A percentile compares a stretch with the other conserved stretches of the same genome.
Conservation (phyloP, 1,140 invertebrate species). For the Drosophila nigromelanica region DNA sequence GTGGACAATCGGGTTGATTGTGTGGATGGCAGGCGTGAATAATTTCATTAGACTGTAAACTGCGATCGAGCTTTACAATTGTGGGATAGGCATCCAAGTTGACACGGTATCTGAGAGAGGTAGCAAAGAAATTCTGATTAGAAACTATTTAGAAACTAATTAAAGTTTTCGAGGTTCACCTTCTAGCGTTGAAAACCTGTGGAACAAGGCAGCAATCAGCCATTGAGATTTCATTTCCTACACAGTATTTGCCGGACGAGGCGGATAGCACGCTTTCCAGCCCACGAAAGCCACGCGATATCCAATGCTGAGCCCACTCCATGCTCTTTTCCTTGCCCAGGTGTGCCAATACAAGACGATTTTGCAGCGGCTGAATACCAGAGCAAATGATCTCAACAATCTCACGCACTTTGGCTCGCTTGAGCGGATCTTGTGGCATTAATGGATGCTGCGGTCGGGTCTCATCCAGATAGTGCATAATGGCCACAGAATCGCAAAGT, state of each 20-base stretch:
- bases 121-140: neutral
- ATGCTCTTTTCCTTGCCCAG: constrained; percentile 92
- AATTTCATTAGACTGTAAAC: constrained; percentile 91
- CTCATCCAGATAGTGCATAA: constrained; percentile 98
- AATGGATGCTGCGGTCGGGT: constrained; percentile 91
- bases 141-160: neutral
- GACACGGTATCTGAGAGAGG: constrained; percentile 90
- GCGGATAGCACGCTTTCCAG: constrained; percentile 93
- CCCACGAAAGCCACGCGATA: constrained; percentile 93
- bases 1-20: constrained; percentile 94
- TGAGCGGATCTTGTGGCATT: constrained; percentile 92
- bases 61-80: constrained; percentile 92
- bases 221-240: constrained; percentile 95
- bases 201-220: constrained; percentile 98
- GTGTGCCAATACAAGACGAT: constrained; percentile 92
- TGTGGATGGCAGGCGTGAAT: constrained; percentile 93
- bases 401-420: constrained; percentile 91
- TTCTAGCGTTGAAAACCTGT: constrained; percentile 94
- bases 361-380: constrained; percentile 98
- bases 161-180: constrained; percentile 84
- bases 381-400: constrained; percentile 91
- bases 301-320: constrained; percentile 96
- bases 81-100: constrained; percentile 94
- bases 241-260: constrained; percentile 95
- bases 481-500: constrained; percentile 95